Evolutionary conservation across 2,113 vertebrate species (phyloP), one percentile per base, ranked within the genome.

Genomic region (Poecile atricapillus): DNA sequence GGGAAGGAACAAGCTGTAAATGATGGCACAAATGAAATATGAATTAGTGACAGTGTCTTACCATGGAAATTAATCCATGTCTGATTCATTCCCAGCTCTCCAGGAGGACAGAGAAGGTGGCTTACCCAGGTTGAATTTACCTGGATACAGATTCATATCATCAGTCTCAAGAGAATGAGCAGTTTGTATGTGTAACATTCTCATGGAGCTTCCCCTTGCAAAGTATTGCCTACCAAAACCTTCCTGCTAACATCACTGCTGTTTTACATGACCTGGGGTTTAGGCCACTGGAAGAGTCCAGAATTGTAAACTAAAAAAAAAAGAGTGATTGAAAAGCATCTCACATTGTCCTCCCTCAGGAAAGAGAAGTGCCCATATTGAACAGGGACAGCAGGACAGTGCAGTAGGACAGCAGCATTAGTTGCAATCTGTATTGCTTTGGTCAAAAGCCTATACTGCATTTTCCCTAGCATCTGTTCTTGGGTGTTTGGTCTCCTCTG

Each of bases 381-480:
- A 93, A 53, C 37, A 83, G 23, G 9, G 27, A 84, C 6, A 37
- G 35, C 15, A 37, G 10, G 5, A 92, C 39, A 87, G 76, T 22
- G 19, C 35, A 53, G 52, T 15, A 65, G 69, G 68, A 50, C 70
- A 73, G 83, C 62, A 86, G 56, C 37, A 62, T 69, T 79, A 81
- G 22, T 25, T 70, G 65, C 22, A 67, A n/a, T 76, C 47, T 46
- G 11, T 49, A 33, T 53, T 77, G 50, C 43, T 90, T 71, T 89
- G 23, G 15, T 74, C 76, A 83, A 88, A 69, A 84, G 53, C 37
- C 39, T 63, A 27, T 25, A 9, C n/a, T 75, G 46, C 33, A 63
- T 78, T 95, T 93, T 83, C 44, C 30, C 79, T 67, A 89, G 63
- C 46, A 73, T 92, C 86, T 91, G 81, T 49, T 87, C 92, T 80